These are phyloP conservation scores for Synodontis membranacea DNA, from an alignment of 2,113 vertebrate species.

Conservation along the genomic window DNA sequence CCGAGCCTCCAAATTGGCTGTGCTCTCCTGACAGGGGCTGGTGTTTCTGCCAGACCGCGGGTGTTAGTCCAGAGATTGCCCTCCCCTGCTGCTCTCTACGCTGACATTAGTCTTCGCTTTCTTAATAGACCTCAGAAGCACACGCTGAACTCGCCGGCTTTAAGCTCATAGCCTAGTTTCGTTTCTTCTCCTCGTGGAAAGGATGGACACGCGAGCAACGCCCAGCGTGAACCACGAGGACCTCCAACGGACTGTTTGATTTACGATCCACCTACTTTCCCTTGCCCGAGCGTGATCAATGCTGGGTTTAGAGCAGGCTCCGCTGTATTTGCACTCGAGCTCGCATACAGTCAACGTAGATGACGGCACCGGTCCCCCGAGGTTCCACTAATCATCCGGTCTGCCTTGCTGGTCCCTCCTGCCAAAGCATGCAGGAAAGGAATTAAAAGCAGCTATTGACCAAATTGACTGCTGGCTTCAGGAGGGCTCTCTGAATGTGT, in stretches of 20 bases:
- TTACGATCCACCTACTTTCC: constrained; percentile 19
- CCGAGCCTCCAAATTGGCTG: constrained; percentile 63
- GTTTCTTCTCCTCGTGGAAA: constrained; percentile 16
- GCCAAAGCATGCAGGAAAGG: constrained; percentile 35
- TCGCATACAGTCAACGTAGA: constrained; percentile 35
- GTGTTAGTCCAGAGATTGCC: constrained; percentile 45
- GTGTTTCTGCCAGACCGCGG: constrained; percentile 54
- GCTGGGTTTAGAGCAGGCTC: neutral
- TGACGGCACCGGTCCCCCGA: neutral
- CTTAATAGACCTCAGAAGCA: constrained; percentile 39
- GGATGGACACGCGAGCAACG: constrained; percentile 23
- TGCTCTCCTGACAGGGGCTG: constrained; percentile 52
- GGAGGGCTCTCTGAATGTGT: constrained; percentile 52
- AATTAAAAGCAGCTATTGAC: constrained; percentile 59
- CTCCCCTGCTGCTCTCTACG: constrained; percentile 32
- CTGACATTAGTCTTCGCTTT: constrained; percentile 43
- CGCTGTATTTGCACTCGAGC: neutral
- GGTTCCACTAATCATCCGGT: constrained; percentile 17
- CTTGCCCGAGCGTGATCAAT: constrained; percentile 26
- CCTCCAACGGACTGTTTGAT: constrained; percentile 14
- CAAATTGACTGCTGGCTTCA: constrained; percentile 59
- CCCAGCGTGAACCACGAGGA: neutral
- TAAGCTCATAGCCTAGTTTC: constrained; percentile 20
- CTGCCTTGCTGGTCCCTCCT: constrained; percentile 18
- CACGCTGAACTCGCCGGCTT: constrained; percentile 16